Evolutionary conservation across 2,113 vertebrate species (phyloP).

Genomic region (Leiothrix lutea): DNA sequence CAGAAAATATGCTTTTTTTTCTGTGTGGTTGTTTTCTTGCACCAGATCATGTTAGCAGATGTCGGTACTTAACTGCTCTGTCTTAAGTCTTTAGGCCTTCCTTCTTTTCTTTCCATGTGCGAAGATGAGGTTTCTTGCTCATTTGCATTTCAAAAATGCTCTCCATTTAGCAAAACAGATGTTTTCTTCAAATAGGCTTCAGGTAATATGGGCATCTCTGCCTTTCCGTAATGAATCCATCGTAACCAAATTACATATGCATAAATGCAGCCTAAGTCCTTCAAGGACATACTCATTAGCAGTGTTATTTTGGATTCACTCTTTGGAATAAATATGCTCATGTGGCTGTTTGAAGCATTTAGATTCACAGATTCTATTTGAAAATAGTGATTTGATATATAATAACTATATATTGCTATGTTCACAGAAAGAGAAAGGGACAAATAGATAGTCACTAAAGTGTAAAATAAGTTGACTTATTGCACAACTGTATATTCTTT

Average conservation of each 20-base stretch:
- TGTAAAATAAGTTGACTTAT: background rate
- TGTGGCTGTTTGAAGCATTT: conserved; percentile 8
- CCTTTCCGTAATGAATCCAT: background rate
- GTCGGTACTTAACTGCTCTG: background rate
- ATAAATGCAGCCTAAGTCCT: conserved; percentile 20
- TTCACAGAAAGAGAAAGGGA: background rate
- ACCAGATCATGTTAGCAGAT: background rate
- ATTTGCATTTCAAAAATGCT: background rate
- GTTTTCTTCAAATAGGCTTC: background rate
- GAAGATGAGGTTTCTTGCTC: background rate
- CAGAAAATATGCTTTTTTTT: background rate
- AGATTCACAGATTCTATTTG: background rate
- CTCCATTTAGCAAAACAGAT: conserved; percentile 12
- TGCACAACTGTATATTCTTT: background rate
- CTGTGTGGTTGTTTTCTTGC: background rate
- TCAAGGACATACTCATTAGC: conserved; percentile 44
- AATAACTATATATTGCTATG: background rate
- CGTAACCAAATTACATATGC: background rate
- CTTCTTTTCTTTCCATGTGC: background rate
- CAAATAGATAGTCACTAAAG: background rate
- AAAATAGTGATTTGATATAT: background rate
- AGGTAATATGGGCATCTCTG: background rate
- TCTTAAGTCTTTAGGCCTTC: background rate
- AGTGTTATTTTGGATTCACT: conserved; percentile 26
- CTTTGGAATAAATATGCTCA: background rate